Conservation (phyloP, 2,888 invertebrate species). For the Ophion ventricosus region DNA sequence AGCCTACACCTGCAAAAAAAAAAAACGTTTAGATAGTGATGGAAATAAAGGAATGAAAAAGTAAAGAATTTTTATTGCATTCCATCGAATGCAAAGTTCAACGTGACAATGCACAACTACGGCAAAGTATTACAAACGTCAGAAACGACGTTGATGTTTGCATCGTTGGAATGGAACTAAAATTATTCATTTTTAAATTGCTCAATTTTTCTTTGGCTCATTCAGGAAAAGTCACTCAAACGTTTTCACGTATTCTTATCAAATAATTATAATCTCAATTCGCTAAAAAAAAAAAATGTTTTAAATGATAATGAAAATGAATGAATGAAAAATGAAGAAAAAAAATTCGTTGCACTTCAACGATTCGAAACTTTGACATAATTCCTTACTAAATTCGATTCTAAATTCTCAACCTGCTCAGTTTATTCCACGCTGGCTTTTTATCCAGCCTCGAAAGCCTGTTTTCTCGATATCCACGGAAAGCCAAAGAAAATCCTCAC, state of each 20-base stretch:
- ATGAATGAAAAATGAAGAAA: not conserved
- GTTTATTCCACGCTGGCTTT: conserved; percentile 10
- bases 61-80: too few species aligned
- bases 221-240: too few species aligned
- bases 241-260: too few species aligned
- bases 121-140: too few species aligned
- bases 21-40: too few species aligned
- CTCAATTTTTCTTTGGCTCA: not conserved
- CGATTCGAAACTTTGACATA: not conserved
- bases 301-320: too few species aligned
- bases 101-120: too few species aligned
- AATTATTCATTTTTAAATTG: not conserved
- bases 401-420: not conserved
- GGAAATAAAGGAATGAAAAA: too few species aligned
- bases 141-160: not conserved
- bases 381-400: not conserved
- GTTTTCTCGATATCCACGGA: not conserved
- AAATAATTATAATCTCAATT: too few species aligned
- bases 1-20: too few species aligned
- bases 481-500: conserved; percentile 9
- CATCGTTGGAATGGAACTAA: not conserved
- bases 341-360: not conserved
- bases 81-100: too few species aligned
- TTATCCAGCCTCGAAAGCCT: not conserved
- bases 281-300: too few species aligned